Base-by-base conservation (phyloP, 2,888 invertebrate species). In the Belgica antarctica region DNA sequence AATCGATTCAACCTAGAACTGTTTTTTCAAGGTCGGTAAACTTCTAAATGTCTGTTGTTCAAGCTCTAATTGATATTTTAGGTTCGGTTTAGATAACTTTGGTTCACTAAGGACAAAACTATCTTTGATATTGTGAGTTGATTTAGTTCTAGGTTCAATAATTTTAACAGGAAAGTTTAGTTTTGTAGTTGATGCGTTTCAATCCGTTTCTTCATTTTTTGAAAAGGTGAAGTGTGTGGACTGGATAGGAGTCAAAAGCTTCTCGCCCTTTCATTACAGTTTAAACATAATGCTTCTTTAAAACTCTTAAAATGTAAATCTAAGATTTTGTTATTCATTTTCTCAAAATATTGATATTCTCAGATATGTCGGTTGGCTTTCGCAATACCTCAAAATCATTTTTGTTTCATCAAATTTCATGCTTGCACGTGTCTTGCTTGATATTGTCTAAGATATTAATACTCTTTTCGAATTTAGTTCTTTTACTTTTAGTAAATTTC, bases 391-490 rank as follows among this genome's bases (percentile, higher is more conserved):
- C 10, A 15, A 12, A n/a, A 41, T n/a, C 41, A 41, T 41, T 41
- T 41, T 41, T n/a, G n/a, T n/a, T n/a, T n/a, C n/a, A n/a, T n/a
- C n/a, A n/a, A n/a, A n/a, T n/a, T n/a, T n/a, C n/a, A n/a, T n/a
- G n/a, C n/a, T n/a, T n/a, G n/a, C n/a, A n/a, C 15, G 31, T 31
- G 41, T 41, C 41, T 41, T 41, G 41, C 41, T 41, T 41, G 41
- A 52, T 52, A 52, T 52, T 52, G 52, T 52, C 52, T 52, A 52
- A 52, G 52, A 52, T 52, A 52, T 19, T 52, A 52, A 52, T 52
- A 52, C 52, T 52, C 22, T 17, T 52, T 52, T 41, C 41, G 41
- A 41, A 41, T 41, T 41, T 41, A n/a, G 41, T 41, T n/a, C n/a
- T n/a, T n/a, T n/a, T 41, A 15, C 41, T 41, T 41, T n/a, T 2